Conservation (phyloP, 2,888 invertebrate species). For the Acleris sparsana region DNA sequence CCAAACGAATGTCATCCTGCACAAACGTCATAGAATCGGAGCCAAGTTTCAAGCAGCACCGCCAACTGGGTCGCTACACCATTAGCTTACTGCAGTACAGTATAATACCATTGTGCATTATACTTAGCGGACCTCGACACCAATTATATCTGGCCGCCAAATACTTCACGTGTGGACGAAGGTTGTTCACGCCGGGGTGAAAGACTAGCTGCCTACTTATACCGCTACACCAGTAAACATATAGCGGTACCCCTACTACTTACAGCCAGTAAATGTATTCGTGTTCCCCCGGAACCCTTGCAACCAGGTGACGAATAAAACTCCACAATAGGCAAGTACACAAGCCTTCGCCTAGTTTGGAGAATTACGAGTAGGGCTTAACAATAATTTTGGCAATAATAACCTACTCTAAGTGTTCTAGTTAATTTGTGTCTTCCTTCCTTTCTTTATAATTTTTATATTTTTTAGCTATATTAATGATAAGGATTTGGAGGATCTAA, state of each 20-base stretch:
- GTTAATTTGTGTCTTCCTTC: no score
- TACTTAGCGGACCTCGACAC: conserved; percentile 22
- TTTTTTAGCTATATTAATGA: no score
- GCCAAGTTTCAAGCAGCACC: conserved; percentile 11
- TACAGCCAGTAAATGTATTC: no score
- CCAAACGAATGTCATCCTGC: conserved; percentile 2
- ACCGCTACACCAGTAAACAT: background rate
- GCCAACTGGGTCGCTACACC: background rate
- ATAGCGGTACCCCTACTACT: no score
- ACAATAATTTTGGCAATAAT: background rate
- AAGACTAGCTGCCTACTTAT: background rate
- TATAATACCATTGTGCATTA: conserved; percentile 1
- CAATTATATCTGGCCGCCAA: conserved; percentile 13
- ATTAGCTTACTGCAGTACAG: conserved; percentile 12
- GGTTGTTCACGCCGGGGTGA: conserved; percentile 3
- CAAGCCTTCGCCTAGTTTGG: background rate
- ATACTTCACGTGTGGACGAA: conserved; percentile 13
- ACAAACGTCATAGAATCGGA: conserved; percentile 7
- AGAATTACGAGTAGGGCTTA: background rate
- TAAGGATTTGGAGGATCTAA: no score
- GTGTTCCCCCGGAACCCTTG: background rate
- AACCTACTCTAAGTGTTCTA: no score
- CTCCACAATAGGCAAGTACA: no score
- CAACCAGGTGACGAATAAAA: background rate
- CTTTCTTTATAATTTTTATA: no score